phyloP scores from a whole-genome alignment of 1,140 invertebrate genomes.

The Phocides pigmalion region DNA sequence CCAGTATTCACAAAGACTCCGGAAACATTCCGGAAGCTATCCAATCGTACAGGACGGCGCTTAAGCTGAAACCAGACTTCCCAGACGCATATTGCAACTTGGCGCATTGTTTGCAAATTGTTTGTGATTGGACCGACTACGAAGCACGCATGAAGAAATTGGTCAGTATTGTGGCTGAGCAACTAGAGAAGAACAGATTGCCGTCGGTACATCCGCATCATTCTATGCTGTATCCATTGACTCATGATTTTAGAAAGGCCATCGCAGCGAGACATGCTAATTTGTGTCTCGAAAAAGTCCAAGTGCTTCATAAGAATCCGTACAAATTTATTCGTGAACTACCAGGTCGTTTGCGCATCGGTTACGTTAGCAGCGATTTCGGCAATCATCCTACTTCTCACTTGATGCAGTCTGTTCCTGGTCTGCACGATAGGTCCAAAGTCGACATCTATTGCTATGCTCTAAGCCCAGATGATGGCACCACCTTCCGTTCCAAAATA shows the following conservation, averaged over 20 bases:
- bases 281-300: slow-evolving; percentile 98
- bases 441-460: slow-evolving; percentile 99
- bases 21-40: slow-evolving; percentile 99
- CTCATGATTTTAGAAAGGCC: slow-evolving; percentile 96
- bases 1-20: slow-evolving; percentile 99
- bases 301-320: slow-evolving; percentile 95
- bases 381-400: slow-evolving; percentile 99
- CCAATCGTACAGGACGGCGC: slow-evolving; percentile 97
- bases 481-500: slow-evolving; percentile 98
- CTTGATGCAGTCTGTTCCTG: slow-evolving; percentile 99
- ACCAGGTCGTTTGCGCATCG: slow-evolving; percentile 92
- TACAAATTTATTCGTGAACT: slow-evolving; percentile 92
- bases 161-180: slow-evolving; percentile 98
- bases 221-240: slow-evolving; percentile 99
- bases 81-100: slow-evolving; percentile 99
- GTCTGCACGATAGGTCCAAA: slow-evolving; percentile 92
- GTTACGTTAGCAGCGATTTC: slow-evolving; percentile 99
- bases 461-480: slow-evolving; percentile 97
- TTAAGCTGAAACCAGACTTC: slow-evolving; percentile 99
- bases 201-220: slow-evolving; percentile 99
- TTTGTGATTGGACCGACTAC: slow-evolving; percentile 99
- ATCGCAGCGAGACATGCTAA: slow-evolving; percentile 98
- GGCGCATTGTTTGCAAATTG: slow-evolving; percentile 99
- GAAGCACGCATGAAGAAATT: slow-evolving; percentile 98
- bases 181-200: slow-evolving; percentile 97